Conservation (phyloP, 1,140 invertebrate genomes). For the Ceratina calcarata region DNA sequence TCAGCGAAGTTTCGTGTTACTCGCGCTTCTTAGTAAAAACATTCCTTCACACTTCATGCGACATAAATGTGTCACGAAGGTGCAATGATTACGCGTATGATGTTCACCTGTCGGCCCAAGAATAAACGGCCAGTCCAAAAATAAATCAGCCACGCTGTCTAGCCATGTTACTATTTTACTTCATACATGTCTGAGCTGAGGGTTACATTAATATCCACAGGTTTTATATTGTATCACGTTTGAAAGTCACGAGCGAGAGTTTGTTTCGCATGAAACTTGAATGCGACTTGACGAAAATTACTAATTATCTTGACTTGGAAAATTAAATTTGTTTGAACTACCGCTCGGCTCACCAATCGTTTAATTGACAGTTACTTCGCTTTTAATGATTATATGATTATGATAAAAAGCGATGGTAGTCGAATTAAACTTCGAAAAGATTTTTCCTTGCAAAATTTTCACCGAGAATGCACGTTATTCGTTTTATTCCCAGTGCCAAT, state of each 20-base stretch:
- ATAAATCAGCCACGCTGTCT: slow-evolving; percentile 1
- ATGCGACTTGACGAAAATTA: slow-evolving; percentile 3
- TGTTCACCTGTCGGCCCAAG: too few relatives aligned
- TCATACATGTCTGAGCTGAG: not conserved
- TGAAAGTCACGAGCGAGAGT: too few relatives aligned
- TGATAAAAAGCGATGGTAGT: not conserved
- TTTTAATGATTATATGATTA: not conserved
- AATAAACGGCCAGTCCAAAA: not conserved
- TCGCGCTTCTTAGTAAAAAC: too few relatives aligned
- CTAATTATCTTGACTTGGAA: not conserved
- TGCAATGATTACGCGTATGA: too few relatives aligned
- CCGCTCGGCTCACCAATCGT: slow-evolving; percentile 15
- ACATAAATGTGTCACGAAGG: too few relatives aligned
- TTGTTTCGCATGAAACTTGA: not conserved
- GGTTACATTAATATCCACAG: not conserved
- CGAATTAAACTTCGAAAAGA: not conserved
- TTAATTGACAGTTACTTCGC: slow-evolving; percentile 10
- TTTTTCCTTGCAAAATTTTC: too few relatives aligned
- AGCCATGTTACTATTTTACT: slow-evolving; percentile 1
- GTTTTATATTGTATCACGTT: not conserved
- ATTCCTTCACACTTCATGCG: too few relatives aligned
- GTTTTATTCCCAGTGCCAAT: too few relatives aligned
- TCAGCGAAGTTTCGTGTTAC: too few relatives aligned
- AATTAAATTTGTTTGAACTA: slow-evolving; percentile 11
- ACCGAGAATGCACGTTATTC: too few relatives aligned